These are phyloP conservation scores for Rhinogobio ventralis DNA, from an alignment of 2,797 vertebrate genomes.

Conservation along the genomic window DNA sequence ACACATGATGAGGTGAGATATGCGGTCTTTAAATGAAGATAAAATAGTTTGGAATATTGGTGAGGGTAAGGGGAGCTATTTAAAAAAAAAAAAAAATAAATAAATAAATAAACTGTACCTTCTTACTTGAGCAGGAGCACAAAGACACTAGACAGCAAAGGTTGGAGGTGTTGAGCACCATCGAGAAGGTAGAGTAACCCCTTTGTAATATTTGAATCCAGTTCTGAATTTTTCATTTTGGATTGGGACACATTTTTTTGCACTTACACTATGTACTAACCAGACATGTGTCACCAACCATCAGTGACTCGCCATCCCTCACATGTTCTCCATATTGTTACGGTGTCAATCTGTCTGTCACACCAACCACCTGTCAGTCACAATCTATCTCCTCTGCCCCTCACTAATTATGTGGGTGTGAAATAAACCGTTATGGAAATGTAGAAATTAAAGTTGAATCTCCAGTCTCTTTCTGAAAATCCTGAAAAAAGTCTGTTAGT, in stretches of 20 bases:
- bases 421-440: too few relatives aligned
- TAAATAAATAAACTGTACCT: background rate
- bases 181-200: conserved; percentile 84
- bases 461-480: too few relatives aligned
- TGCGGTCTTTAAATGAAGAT: background rate
- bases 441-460: too few relatives aligned
- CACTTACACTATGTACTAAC: background rate
- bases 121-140: conserved; percentile 69
- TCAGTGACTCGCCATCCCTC: background rate
- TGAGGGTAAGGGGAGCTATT: background rate
- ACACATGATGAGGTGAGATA: conserved; percentile 67
- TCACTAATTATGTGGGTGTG: background rate
- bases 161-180: conserved; percentile 83
- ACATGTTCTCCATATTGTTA: background rate
- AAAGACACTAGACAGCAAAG: conserved; percentile 84
- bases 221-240: background rate
- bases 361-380: background rate
- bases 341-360: background rate
- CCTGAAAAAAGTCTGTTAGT: too few relatives aligned
- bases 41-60: too few relatives aligned
- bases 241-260: background rate
- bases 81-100: accelerated
- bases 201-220: background rate
- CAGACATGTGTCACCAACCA: background rate
- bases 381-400: too few relatives aligned